phyloP scores from a whole-genome alignment of 2,888 invertebrate genomes.

The Lydus trimaculatus region DNA sequence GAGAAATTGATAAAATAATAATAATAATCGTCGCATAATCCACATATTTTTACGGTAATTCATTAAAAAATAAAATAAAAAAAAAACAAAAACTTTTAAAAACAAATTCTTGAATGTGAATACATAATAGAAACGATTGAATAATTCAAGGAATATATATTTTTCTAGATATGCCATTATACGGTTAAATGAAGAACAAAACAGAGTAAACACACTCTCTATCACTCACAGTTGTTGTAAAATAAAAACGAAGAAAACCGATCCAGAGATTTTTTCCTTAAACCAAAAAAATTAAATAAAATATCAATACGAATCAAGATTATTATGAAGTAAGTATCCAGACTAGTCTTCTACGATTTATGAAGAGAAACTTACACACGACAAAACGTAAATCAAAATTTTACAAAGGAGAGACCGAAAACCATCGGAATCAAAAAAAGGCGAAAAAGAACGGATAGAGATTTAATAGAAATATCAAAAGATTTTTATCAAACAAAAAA shows the following conservation, averaged over 20 bases:
- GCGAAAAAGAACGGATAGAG: too few species aligned
- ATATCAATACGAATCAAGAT: not conserved
- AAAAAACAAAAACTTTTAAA: too few species aligned
- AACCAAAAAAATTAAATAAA: not conserved
- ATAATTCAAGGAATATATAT: constrained; percentile 31
- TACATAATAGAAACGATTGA: constrained; percentile 18
- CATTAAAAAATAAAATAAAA: constrained; percentile 16
- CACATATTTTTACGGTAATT: not conserved
- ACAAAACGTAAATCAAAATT: not conserved
- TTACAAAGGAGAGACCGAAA: not conserved
- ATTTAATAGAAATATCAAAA: too few species aligned
- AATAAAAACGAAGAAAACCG: not conserved
- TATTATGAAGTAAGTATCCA: constrained; percentile 28
- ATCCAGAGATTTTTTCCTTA: not conserved
- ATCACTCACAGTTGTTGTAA: not conserved
- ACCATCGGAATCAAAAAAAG: not conserved
- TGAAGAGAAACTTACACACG: not conserved
- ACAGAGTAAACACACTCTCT: constrained; percentile 3
- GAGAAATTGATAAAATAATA: not conserved
- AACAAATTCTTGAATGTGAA: constrained; percentile 22
- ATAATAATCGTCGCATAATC: not conserved
- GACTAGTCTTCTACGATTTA: constrained; percentile 7
- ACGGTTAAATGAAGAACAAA: constrained; percentile 26
- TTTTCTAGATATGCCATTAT: constrained; percentile 32
- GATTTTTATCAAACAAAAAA: too few species aligned